Evolutionary conservation across 1,140 invertebrate species (phyloP).

Genomic region (Panulirus ornatus): DNA sequence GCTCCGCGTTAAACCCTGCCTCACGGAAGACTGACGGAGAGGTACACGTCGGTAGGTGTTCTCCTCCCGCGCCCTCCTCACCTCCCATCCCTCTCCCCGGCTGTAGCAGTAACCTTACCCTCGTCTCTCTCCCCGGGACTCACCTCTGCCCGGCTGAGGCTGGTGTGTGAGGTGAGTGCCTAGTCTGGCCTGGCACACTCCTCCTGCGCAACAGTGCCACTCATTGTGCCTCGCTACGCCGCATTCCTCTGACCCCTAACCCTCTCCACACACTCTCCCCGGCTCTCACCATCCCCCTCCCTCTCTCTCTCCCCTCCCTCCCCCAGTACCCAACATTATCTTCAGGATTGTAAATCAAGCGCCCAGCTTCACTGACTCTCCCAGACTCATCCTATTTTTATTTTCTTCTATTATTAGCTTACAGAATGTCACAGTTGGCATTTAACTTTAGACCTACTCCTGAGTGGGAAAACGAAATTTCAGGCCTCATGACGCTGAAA

Average conservation of each 20-base stretch:
- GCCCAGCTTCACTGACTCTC: neutral
- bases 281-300: no score
- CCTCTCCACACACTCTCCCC: neutral
- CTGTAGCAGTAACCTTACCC: neutral
- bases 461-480: neutral
- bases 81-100: no score
- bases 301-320: neutral
- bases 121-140: neutral
- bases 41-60: neutral
- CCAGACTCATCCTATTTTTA: neutral
- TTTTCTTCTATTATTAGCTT: neutral
- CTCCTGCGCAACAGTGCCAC: neutral
- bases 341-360: neutral
- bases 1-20: neutral
- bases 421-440: neutral
- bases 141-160: neutral
- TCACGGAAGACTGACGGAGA: neutral
- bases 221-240: conserved; percentile 7
- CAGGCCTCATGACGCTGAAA: neutral
- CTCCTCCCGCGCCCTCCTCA: neutral
- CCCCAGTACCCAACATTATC: neutral
- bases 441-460: neutral
- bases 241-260: conserved; percentile 13
- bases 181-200: neutral
- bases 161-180: neutral